Evolutionary conservation across 2,797 vertebrate species (phyloP), one percentile per base, ranked within the genome.

Genomic region (Epinephelus malabaricus): DNA sequence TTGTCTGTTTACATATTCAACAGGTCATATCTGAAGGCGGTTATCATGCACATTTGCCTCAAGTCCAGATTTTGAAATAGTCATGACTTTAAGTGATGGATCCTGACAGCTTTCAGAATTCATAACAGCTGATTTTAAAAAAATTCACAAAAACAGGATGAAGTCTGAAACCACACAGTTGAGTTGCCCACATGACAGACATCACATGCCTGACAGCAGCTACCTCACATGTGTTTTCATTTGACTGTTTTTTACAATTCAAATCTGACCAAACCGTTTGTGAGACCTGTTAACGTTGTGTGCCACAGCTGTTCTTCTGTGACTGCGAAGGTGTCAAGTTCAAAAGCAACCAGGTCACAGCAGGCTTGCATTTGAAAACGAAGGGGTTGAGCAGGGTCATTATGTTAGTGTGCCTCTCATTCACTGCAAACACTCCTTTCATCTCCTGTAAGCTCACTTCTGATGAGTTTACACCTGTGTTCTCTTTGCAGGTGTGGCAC

Each of bases 401-500:
- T 34, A 34, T 34, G 34, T 34, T 7, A 34, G 34, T 8, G 7
- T 8, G 34, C 34, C 34, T 34, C 34, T 34, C 53, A 47, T 38
- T 67, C 40, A 46, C 27, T 30, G 27, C 27, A 30, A 30, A 30
- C 27, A 30, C 34, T 34, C 34, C 34, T 34, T 34, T 34, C 34
- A 34, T 34, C 6, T 34, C 34, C 8, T 34, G 34, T 34, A 7
- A 34, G 34, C 8, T 61, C 15, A 56, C 43, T 12, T 58, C 19
- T 46, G 15, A 62, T 54, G 25, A 53, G 14, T 83, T 71, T 12
- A 40, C 27, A 27, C 14, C 30, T 54, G 3, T 47, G 11, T 19
- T 85, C n/a, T 68, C 19, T 46, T 78, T 88, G 38, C 84, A 95
- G 94, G 92, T 93, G 92, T 87, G 88, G 86, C 92, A 78, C 78